A percentile compares a stretch with the other conserved stretches of the same genome.
Conservation (phyloP, 2,113 vertebrate species). For the Nipponia nippon region DNA sequence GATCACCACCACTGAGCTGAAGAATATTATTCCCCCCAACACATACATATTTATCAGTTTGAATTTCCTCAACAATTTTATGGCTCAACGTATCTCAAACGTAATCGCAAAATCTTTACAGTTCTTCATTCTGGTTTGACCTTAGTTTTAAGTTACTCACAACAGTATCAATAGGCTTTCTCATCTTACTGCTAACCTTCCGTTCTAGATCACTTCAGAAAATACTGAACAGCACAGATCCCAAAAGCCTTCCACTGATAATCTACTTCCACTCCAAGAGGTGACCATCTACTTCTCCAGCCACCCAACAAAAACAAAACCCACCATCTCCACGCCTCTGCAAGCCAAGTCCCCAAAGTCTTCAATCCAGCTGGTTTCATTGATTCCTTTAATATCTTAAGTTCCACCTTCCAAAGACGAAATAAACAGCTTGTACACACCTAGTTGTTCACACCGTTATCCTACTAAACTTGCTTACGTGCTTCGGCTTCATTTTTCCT, state of each 20-base stretch:
- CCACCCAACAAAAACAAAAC: background rate
- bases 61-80: background rate
- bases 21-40: background rate
- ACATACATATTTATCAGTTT: background rate
- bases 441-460: background rate
- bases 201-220: background rate
- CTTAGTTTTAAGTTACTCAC: background rate
- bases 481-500: background rate
- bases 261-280: background rate
- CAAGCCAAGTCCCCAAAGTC: background rate
- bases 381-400: background rate
- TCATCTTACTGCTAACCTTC: background rate
- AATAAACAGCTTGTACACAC: background rate
- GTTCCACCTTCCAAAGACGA: background rate
- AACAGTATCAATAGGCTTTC: background rate
- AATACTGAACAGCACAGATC: background rate
- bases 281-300: background rate
- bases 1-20: background rate
- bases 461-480: background rate
- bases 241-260: background rate
- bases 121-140: background rate
- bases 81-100: background rate
- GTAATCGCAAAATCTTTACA: background rate
- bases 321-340: background rate
- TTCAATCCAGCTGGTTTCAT: background rate